A percentile compares a stretch with the other conserved stretches of the same genome.
Conservation (phyloP, 1,140 invertebrate species). For the Diplogasteroides magnus region DNA sequence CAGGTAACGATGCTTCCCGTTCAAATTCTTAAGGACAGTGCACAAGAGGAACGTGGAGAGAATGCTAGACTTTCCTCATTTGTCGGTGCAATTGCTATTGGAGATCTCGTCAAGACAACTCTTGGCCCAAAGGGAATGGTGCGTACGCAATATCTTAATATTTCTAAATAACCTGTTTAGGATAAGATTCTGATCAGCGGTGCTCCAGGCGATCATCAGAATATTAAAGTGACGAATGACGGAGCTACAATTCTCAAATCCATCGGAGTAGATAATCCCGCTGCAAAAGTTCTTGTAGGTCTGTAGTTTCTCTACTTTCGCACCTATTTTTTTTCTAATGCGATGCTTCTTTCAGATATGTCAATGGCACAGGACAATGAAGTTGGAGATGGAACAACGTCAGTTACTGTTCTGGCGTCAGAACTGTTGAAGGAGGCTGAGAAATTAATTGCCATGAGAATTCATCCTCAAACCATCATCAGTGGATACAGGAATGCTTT, state of each 20-base stretch:
- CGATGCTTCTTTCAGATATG: slow-evolving; percentile 68
- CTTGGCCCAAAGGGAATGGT: slow-evolving; percentile 97
- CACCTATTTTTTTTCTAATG: slow-evolving; percentile 13
- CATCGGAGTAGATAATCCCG: slow-evolving; percentile 95
- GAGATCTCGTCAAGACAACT: slow-evolving; percentile 94
- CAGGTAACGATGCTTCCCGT: slow-evolving; percentile 63
- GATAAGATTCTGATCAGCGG: slow-evolving; percentile 92
- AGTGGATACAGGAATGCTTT: slow-evolving; percentile 84
- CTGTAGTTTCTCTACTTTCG: slow-evolving; percentile 34
- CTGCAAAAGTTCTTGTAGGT: slow-evolving; percentile 90
- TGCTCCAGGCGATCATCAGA: slow-evolving; percentile 69
- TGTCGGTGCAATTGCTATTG: slow-evolving; percentile 94
- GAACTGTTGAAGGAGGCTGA: slow-evolving; percentile 92
- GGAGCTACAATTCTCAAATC: slow-evolving; percentile 95
- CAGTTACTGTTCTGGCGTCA: slow-evolving; percentile 90
- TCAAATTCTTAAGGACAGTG: slow-evolving; percentile 84
- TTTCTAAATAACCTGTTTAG: slow-evolving; percentile 44
- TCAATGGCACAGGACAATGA: slow-evolving; percentile 97
- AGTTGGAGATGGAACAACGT: slow-evolving; percentile 98
- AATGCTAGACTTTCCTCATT: slow-evolving; percentile 76
- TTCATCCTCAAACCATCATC: slow-evolving; percentile 97
- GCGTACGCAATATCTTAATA: slow-evolving; percentile 9
- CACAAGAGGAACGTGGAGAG: slow-evolving; percentile 95
- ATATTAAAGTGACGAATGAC: slow-evolving; percentile 96
- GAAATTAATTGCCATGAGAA: slow-evolving; percentile 81